Percentiles rank a stretch among this genome's conserved stretches.
Evolutionary conservation across 2,113 vertebrate genomes (phyloP).

Genomic region (Elaphurus davidianus): DNA sequence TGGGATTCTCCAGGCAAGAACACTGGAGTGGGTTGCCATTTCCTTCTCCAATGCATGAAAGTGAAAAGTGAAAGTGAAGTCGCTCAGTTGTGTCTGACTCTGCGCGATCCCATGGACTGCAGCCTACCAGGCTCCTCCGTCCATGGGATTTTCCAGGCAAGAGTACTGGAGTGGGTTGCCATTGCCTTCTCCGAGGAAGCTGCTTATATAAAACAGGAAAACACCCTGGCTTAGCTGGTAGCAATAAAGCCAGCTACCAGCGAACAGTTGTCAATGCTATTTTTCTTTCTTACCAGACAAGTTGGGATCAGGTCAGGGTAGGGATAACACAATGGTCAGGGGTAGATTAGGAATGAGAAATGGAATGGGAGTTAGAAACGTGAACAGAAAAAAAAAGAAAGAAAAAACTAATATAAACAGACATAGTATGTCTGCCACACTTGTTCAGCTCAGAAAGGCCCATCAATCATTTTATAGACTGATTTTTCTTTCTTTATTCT

Average conservation of each 20-base stretch:
- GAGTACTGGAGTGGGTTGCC: too few relatives aligned
- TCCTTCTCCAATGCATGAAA: too few relatives aligned
- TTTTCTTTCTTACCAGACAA: slow-evolving; percentile 1
- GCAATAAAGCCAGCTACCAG: not conserved
- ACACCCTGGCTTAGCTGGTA: not conserved
- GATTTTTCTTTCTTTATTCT: not conserved
- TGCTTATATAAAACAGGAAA: not conserved
- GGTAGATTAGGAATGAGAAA: slow-evolving; percentile 23
- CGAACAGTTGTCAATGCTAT: not conserved
- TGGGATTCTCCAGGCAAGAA: too few relatives aligned
- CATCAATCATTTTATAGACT: slow-evolving; percentile 24
- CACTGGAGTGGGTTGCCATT: too few relatives aligned
- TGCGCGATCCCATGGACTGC: too few relatives aligned
- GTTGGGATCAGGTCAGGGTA: slow-evolving; percentile 7
- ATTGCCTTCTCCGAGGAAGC: not conserved
- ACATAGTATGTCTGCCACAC: not conserved
- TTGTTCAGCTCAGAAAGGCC: not conserved
- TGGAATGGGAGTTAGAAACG: not conserved
- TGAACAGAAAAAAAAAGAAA: not conserved
- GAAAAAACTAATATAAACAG: slow-evolving; percentile 2
- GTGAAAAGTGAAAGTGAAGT: too few relatives aligned
- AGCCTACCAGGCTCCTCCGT: too few relatives aligned
- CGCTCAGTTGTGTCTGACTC: too few relatives aligned
- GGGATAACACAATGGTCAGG: not conserved
- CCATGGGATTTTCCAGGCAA: too few relatives aligned